Percentiles rank a stretch among this genome's conserved stretches.
Conservation (phyloP, 2,797 vertebrate species). For the Sciurus vulgaris region DNA sequence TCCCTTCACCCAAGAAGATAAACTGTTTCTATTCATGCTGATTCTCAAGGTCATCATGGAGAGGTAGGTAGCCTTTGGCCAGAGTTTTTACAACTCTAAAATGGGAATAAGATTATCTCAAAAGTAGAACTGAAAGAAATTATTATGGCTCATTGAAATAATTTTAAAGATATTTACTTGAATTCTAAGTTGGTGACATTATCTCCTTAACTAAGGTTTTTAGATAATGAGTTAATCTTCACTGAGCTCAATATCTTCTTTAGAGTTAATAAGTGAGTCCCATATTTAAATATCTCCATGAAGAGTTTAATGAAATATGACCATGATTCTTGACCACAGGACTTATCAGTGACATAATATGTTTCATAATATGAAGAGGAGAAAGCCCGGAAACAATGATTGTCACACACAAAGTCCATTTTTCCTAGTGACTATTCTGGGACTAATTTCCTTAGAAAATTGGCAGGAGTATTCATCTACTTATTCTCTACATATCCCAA, state of each 20-base stretch:
- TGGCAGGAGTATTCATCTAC: neutral
- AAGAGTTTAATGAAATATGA: slow-evolving; percentile 1
- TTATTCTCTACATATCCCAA: neutral
- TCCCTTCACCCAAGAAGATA: neutral
- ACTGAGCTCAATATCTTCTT: neutral
- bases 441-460: neutral
- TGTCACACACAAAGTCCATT: neutral
- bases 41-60: neutral
- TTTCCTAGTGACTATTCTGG: neutral
- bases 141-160: neutral
- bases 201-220: neutral
- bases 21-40: neutral
- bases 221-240: neutral
- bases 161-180: neutral
- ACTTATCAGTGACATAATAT: neutral
- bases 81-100: neutral
- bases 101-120: neutral
- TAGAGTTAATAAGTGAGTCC: neutral
- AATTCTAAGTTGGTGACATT: slow-evolving; percentile 23
- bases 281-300: neutral
- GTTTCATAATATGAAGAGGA: neutral
- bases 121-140: neutral
- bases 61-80: neutral
- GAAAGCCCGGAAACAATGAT: neutral
- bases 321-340: neutral